Base-by-base conservation (phyloP, 2,113 vertebrate genomes). In the Pungitius pungitius region DNA sequence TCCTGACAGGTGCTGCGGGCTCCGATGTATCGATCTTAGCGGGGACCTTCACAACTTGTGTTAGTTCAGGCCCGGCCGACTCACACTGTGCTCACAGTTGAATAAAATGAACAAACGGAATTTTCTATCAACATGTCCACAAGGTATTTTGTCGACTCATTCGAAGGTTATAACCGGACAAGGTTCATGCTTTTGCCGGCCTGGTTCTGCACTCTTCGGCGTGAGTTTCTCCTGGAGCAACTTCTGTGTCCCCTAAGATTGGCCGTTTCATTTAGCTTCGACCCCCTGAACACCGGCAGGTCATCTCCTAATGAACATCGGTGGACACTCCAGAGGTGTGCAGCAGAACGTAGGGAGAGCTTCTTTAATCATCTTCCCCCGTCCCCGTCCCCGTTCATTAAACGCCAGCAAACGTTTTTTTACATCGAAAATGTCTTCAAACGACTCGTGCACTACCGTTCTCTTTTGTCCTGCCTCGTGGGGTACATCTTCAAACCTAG, bases 1-100 rank as follows among this genome's bases (percentile, higher is more conserved):
- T 70, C 55, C 71, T 82, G 88, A 87, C 88, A 89, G 73, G 60
- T 69, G 76, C 80, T 81, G 20, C 35, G 15, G 73, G 82, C 72
- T 40, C 81, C 85, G 75, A 82, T 80, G 77, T 86, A 90, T 89
- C 85, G 86, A 92, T 91, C 73, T 66, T 71, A 83, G 78, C 75
- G 72, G 75, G 69, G 57, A 80, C 76, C 71, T 73, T 76, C 74
- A 60, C 59, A 76, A 63, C 67, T 70, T 84, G 49, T 75, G 64
- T 73, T 77, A 73, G 54, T 60, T 56, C 13, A 37, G 60, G 74
- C 45, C 26, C 58, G 64, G 42, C 49, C 58, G 58, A 42, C 49
- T 70, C 54, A 49, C 62, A 66, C 40, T 37, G 20, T 43, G 49
- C 55, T 39, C 52, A 77, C 18, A 61, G 27, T 65, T 11, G 42